A percentile compares a stretch with the other conserved stretches of the same genome.
Conservation (phyloP, 2,888 invertebrate species). For the Tipula helvola region DNA sequence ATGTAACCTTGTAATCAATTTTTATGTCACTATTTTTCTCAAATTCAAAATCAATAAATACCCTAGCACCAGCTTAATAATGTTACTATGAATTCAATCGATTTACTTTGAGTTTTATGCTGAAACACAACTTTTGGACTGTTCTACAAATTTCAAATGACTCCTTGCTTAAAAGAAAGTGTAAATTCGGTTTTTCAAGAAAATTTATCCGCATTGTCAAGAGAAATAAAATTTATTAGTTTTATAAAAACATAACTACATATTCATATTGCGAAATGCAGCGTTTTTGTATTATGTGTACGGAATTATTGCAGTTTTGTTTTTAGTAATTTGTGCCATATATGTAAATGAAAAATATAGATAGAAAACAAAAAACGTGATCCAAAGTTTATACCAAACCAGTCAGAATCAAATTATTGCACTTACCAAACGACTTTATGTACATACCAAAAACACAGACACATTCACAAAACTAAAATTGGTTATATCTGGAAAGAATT, state of each 20-base stretch:
- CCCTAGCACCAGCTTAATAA: background rate
- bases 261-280: background rate
- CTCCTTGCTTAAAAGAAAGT: background rate
- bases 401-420: background rate
- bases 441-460: background rate
- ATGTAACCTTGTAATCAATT: background rate
- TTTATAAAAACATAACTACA: background rate
- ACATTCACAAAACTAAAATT: background rate
- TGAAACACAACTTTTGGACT: background rate
- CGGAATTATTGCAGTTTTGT: background rate
- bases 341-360: background rate
- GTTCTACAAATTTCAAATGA: background rate
- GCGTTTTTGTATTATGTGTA: background rate
- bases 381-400: background rate
- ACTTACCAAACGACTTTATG: background rate
- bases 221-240: background rate
- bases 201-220: background rate
- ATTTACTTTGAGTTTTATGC: background rate
- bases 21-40: background rate
- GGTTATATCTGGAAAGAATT: background rate
- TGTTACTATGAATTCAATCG: background rate
- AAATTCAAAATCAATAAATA: background rate
- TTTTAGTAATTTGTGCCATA: background rate
- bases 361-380: background rate
- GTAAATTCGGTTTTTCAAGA: background rate